phyloP scores from a whole-genome alignment of 2,797 vertebrate species.

The Okamejei kenojei region DNA sequence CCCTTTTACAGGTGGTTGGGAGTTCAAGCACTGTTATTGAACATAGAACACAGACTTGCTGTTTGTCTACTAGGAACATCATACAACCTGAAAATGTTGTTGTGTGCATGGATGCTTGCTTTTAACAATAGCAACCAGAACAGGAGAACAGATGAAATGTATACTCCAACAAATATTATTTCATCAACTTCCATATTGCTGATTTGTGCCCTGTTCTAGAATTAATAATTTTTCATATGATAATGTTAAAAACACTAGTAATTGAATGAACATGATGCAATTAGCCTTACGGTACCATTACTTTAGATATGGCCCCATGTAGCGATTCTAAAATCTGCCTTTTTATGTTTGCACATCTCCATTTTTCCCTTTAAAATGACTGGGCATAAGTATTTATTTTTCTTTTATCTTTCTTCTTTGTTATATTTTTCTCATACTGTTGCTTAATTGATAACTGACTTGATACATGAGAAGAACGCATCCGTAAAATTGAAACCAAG shows the following conservation, averaged over 20 bases:
- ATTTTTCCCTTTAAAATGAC: not conserved
- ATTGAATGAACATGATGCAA: not conserved
- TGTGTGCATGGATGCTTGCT: not conserved
- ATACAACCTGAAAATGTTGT: not conserved
- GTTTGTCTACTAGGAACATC: not conserved
- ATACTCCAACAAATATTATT: not conserved
- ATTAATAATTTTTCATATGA: not conserved
- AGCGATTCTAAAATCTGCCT: not conserved
- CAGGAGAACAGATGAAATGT: not conserved
- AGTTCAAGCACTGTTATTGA: not conserved
- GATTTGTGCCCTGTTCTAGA: not conserved
- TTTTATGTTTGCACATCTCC: not conserved
- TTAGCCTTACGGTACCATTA: not conserved
- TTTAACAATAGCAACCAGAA: not conserved
- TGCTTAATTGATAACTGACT: not conserved
- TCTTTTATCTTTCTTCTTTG: not conserved
- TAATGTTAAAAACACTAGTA: not conserved
- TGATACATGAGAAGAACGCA: not conserved
- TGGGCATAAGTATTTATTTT: slow-evolving; percentile 3
- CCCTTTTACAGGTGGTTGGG: not conserved
- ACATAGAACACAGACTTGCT: not conserved
- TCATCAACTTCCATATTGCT: not conserved
- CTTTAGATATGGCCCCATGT: not conserved
- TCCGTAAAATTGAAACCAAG: not conserved
- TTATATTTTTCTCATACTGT: not conserved